Base-by-base conservation (phyloP, 2,797 vertebrate species). In the Tangara arthus region DNA sequence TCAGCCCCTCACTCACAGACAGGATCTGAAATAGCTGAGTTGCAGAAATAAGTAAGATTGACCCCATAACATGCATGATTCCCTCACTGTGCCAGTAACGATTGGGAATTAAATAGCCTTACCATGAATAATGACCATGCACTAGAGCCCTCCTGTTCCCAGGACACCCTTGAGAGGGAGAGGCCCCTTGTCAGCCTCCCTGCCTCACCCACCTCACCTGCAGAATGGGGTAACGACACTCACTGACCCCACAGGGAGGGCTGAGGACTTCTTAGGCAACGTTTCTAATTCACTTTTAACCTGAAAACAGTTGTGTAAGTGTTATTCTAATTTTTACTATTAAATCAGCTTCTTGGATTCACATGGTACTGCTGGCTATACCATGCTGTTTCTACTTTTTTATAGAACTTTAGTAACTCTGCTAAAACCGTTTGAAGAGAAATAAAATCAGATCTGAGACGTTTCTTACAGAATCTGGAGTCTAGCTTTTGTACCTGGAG, bases 311-410 rank as follows among this genome's bases (percentile, higher is more conserved):
- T 60, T 77, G 75, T 96, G 84, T 81, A 85, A 92, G 92, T 87
- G 81, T 76, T 94, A 66, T 70, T 89, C n/a, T 35, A 3, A 71
- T 79, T 97, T 95, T 95, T 93, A 96, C 80, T 95, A 86, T 71
- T 37, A 66, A 78, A 87, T 72, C 87, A 77, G 90, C 93, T 79
- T 90, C 68, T 81, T 87, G 14, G 61, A 69, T 73, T 94, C 86
- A 8, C 90, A 7, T 66, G 96, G 91, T 95, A 88, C 82, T 87
- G 70, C 94, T 85, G 87, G 91, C 73, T 85, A 69, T 96, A 44
- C 87, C 87, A 35, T 89, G 94, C 81, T 94, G 18, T 98, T 98
- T 98, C 95, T 97, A 97, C 97, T 97, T 97, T 97, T 98, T 96
- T 97, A 97, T 89, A 95, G 83, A 94, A 96, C 64, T 98, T 97